Evolutionary conservation across 2,888 invertebrate species (phyloP).

Genomic region (Dryobotodes eremita): DNA sequence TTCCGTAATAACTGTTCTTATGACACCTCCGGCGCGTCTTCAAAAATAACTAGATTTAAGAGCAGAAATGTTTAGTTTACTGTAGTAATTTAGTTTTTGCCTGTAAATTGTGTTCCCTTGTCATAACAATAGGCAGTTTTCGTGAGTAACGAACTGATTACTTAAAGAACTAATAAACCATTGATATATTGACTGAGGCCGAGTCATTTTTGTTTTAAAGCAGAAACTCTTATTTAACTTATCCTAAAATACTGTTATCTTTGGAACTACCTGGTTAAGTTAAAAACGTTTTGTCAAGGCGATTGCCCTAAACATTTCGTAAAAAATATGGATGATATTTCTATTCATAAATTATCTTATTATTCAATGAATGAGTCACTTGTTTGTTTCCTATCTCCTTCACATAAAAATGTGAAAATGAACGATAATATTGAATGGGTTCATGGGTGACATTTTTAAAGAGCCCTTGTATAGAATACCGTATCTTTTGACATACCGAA

Average conservation of each 20-base stretch:
- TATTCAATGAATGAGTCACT: slow-evolving; percentile 42
- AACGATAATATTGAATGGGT: slow-evolving; percentile 59
- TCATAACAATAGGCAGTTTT: slow-evolving; percentile 6
- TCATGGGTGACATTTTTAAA: slow-evolving; percentile 66
- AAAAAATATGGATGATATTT: slow-evolving; percentile 12
- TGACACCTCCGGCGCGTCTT: background rate
- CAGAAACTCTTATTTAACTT: background rate
- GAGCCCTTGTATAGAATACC: slow-evolving; percentile 60
- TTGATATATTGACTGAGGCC: background rate
- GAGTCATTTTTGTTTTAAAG: background rate
- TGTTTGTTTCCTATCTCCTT: slow-evolving; percentile 52
- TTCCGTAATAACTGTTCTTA: too few relatives aligned
- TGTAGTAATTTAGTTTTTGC: background rate
- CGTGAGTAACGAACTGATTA: background rate
- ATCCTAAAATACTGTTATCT: slow-evolving; percentile 14
- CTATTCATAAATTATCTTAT: slow-evolving; percentile 42
- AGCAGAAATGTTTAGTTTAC: background rate
- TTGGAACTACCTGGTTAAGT: background rate
- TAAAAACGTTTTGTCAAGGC: background rate
- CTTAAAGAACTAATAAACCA: background rate
- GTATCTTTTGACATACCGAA: slow-evolving; percentile 63
- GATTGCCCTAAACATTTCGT: background rate
- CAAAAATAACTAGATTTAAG: background rate
- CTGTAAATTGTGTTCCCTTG: background rate
- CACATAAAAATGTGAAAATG: slow-evolving; percentile 57